A percentile compares a stretch with the other conserved stretches of the same genome.
phyloP scores from a whole-genome alignment of 1,140 invertebrate genomes.

The Bombus pascuorum region DNA sequence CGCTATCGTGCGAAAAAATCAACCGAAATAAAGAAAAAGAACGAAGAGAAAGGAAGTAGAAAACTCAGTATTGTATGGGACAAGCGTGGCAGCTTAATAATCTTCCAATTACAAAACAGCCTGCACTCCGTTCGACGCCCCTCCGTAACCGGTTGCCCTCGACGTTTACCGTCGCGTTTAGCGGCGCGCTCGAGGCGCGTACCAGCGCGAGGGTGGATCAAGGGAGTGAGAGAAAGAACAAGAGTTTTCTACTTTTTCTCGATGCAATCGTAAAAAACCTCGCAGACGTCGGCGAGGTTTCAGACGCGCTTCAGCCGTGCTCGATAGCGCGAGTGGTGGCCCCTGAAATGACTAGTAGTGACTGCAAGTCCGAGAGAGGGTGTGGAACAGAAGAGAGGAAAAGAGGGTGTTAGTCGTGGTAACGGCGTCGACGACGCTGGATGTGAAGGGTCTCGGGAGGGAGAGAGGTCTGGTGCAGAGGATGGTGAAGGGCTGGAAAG shows the following conservation, averaged over 20 bases:
- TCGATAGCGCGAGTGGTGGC: conserved; percentile 63
- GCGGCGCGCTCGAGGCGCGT: conserved; percentile 9
- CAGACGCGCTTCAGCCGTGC: conserved; percentile 57
- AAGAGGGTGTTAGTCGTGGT: conserved; percentile 25
- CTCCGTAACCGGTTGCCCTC: conserved; percentile 2
- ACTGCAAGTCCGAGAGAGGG: conserved; percentile 29
- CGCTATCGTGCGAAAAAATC: not conserved
- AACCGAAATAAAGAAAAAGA: not conserved
- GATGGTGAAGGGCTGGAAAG: conserved; percentile 56
- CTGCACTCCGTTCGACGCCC: not conserved
- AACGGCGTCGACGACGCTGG: conserved; percentile 29
- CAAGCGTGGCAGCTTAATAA: conserved; percentile 35
- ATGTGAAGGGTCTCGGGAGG: conserved; percentile 62
- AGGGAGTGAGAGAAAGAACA: not conserved
- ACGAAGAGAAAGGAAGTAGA: not conserved
- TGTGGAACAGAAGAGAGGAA: no score
- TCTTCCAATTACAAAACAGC: conserved; percentile 42
- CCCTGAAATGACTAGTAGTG: conserved; percentile 68
- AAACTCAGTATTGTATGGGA: conserved; percentile 3
- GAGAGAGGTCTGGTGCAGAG: conserved; percentile 44
- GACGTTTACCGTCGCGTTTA: conserved; percentile 36
- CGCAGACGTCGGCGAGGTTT: conserved; percentile 51
- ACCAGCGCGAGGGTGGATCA: not conserved
- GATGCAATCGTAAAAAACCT: conserved; percentile 42
- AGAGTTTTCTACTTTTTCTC: conserved; percentile 17